Evolutionary conservation across 2,888 invertebrate species (phyloP), one percentile per base, ranked within the genome.

Genomic region (Pseudococcus longispinus): DNA sequence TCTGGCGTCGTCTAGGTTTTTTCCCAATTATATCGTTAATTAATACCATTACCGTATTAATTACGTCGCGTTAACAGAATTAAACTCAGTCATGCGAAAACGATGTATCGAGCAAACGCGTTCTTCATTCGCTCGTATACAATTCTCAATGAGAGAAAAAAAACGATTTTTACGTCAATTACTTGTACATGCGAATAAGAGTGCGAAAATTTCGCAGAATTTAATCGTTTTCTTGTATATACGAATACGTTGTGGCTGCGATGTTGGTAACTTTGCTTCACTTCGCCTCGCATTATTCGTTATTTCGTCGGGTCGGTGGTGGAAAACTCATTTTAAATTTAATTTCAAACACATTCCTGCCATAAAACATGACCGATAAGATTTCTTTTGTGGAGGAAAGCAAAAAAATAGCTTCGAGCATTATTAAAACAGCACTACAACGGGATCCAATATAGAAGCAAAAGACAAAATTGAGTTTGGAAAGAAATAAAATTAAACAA

Each of bases 401-500:
- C 37, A 60, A 60, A 60, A 60, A 70, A 70, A 70, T 70, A 26
- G 70, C 70, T 70, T 1, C 15, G 32, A 70, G 70, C 70, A 70
- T 70, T 70, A 70, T 70, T 70, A 70, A 70, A 70, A 70, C 70
- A 70, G 70, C 70, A 70, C 70, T 70, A 70, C 70, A 70, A 29
- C 70, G 15, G 37, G 70, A 70, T 70, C 18, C 70, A 70, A 70
- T 70, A 70, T 70, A 32, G 70, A 70, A 70, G 70, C 70, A 29
- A 70, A 70, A 29, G 77, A 80, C 77, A 80, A 80, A 80, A 80
- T 80, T 80, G 42, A 80, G 37, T 80, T 80, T 80, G 20, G 42
- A 80, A 80, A 80, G 77, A 80, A 80, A 80, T 80, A 80, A 80
- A 80, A 80, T 80, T 80, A 80, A 80, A 80, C 77, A 80, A 80